A percentile compares a stretch with the other conserved stretches of the same genome.
These are phyloP conservation scores for Mus caroli DNA, from an alignment of 2,797 vertebrate genomes.

Conservation along the genomic window DNA sequence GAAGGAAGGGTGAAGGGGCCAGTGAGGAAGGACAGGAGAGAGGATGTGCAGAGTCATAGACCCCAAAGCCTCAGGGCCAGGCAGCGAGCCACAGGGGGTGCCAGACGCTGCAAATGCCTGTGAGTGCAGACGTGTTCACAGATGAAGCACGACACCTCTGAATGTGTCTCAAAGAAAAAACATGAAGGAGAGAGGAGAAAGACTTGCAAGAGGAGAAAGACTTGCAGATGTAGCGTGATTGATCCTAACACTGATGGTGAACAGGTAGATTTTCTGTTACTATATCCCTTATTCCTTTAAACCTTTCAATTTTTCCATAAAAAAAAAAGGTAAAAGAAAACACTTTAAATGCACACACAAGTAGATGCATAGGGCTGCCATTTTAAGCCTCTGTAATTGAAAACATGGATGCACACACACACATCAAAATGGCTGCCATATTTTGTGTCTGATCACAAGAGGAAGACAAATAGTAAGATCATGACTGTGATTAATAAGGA, in stretches of 20 bases:
- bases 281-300: not conserved
- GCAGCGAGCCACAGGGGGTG: not conserved
- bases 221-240: not conserved
- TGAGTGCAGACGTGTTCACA: not conserved
- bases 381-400: not conserved
- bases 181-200: not conserved
- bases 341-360: not conserved
- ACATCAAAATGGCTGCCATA: not conserved
- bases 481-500: conserved; percentile 1
- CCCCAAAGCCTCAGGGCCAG: not conserved
- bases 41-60: not conserved
- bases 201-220: not conserved
- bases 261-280: not conserved
- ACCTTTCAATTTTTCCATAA: not conserved
- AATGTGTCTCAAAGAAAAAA: not conserved
- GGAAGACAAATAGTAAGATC: conserved; percentile 21
- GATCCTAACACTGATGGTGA: not conserved
- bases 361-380: not conserved
- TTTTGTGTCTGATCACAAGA: not conserved
- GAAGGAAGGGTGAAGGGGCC: not conserved
- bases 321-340: conserved; percentile 40
- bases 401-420: not conserved
- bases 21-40: not conserved
- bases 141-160: not conserved
- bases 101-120: not conserved